Percentiles rank a stretch among this genome's conserved stretches.
These are phyloP conservation scores for Reticulitermes lucifugus DNA, from an alignment of 2,888 invertebrate genomes.

Conservation along the genomic window DNA sequence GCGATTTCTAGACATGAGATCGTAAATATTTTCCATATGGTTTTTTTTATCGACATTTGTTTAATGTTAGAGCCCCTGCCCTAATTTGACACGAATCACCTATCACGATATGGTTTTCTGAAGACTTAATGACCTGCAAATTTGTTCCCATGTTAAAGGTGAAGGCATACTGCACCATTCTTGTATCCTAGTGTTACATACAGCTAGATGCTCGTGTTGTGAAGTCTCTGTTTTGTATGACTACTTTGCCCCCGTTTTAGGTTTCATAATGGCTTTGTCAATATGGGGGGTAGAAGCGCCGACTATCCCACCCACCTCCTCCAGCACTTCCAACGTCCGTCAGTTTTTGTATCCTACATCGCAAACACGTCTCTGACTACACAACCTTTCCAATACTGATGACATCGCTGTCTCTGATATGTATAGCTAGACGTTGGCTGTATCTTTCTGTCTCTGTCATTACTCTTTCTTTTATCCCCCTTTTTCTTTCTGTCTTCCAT, in stretches of 20 bases:
- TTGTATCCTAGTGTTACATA: not conserved
- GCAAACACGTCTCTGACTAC: not conserved
- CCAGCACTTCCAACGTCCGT: not conserved
- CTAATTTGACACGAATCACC: too few species aligned
- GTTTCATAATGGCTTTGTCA: conserved; percentile 38
- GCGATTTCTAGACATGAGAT: too few species aligned
- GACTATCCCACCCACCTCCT: not conserved
- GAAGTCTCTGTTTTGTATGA: not conserved
- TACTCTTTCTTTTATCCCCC: not conserved
- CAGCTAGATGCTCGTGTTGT: not conserved
- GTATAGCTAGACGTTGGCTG: conserved; percentile 29
- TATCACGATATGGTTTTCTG: too few species aligned
- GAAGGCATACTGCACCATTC: not conserved
- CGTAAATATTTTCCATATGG: too few species aligned
- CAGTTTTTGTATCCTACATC: not conserved
- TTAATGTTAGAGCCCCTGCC: too few species aligned
- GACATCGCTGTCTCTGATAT: not conserved
- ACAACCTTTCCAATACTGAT: conserved; percentile 30
- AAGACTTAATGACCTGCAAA: not conserved
- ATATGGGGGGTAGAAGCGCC: conserved; percentile 2
- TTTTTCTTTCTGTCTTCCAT: not conserved
- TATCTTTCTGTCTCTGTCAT: conserved; percentile 28
- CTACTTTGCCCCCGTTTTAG: not conserved
- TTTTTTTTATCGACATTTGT: too few species aligned
- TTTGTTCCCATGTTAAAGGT: not conserved